Evolutionary conservation across 1,140 invertebrate species (phyloP), one percentile per base, ranked within the genome.

Genomic region (Ostrea edulis): DNA sequence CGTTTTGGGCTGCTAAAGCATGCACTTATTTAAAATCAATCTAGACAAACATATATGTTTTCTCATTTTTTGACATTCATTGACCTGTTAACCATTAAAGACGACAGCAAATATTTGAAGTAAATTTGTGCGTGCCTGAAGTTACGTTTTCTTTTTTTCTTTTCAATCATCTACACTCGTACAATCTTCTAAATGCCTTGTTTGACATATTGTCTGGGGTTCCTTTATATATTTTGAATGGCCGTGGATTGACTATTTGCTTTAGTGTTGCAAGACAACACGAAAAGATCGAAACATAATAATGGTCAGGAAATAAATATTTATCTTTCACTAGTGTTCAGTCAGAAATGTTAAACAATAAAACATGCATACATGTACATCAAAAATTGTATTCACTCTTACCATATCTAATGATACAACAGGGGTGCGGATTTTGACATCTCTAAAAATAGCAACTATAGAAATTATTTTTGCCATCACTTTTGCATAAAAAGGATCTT

Each of bases 51-150:
- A 62, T n/a, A 62, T 11, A 25, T 77, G 25, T 12, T 35, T 35
- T 77, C 25, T 77, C 25, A 11, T 29, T 77, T 77, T 77, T 77
- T 77, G 68, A 11, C 29, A 29, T 77, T 0, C 29, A 9, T 77
- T 35, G 14, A 25, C 25, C 68, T 11, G 14, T 29, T 29, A 77
- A 77, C 68, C 68, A 4, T 77, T 77, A 2, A 35, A 25, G 25
- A 77, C 68, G 25, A 77, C 25, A 35, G 3, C 68, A 77, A 77
- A 77, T 77, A 29, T 77, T 77, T 77, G 68, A 35, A 71, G 22
- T 14, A 35, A 8, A 5, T 29, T 35, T 29, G 25, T 12, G 68
- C 25, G 22, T 12, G 68, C 68, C 35, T 35, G 29, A 35, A 35
- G 14, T 3, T 77, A 12, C 14, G 25, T 35, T 77, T 77, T 35